A percentile compares a stretch with the other conserved stretches of the same genome.
Conservation (phyloP, 2,797 vertebrate genomes). For the Eidolon dupreanum region DNA sequence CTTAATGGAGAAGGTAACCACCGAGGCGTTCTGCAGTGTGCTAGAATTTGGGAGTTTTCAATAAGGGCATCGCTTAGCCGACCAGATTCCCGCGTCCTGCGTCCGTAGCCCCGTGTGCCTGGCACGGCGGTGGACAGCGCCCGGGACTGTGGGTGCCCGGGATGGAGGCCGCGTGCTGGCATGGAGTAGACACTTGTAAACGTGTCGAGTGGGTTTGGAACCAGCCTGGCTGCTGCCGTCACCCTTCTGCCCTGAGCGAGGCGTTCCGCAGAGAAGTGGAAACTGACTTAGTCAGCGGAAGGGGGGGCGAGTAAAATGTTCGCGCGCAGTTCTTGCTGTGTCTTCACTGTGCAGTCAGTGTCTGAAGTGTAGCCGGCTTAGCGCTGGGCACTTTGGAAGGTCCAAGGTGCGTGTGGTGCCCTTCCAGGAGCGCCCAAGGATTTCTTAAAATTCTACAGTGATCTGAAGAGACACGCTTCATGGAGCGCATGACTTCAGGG, state of each 20-base stretch:
- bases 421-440: neutral
- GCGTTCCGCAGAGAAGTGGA: neutral
- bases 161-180: neutral
- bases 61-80: neutral
- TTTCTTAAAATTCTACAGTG: neutral
- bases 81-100: accelerated
- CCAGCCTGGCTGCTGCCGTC: accelerated
- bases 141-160: neutral
- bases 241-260: neutral
- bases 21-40: neutral
- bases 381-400: neutral
- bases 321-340: neutral
- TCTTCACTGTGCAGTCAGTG: neutral
- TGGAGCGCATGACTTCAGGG: neutral
- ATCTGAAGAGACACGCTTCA: neutral
- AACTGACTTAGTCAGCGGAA: neutral
- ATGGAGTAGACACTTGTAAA: neutral
- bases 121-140: accelerated
- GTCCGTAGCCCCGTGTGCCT: accelerated
- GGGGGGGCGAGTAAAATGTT: neutral
- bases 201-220: neutral
- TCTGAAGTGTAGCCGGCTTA: neutral
- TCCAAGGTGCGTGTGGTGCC: neutral
- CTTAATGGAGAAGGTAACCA: neutral
- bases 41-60: neutral